Base-by-base conservation (phyloP, 2,797 vertebrate genomes). In the Falco novaeseelandiae region DNA sequence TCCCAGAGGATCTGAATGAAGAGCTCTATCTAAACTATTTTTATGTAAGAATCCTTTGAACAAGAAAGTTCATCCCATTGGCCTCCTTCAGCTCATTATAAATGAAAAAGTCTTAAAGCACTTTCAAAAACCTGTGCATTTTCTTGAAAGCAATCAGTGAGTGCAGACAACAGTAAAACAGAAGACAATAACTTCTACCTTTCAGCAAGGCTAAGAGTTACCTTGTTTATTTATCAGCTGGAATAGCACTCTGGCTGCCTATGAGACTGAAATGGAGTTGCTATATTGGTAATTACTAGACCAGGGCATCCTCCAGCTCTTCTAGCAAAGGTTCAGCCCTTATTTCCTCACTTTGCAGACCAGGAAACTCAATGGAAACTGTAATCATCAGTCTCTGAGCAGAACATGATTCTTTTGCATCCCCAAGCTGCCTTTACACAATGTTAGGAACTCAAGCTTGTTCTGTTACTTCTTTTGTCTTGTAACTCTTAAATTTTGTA, bases 1-100 rank as follows among this genome's bases (percentile, higher is more conserved):
- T 92, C 92, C n/a, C 82, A 93, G 88, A 77, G 94, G 61, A 88
- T 59, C 73, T 89, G 74, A 97, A 91, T 54, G 29, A 97, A 94
- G 82, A 97, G 32, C 59, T 83, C 48, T 88, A 20, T 69, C 79
- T 89, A 87, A 97, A 95, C 61, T 72, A 81, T 95, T 96, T 95
- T 95, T 67, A 84, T 94, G 83, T 66, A 93, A 95, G 81, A 94
- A 80, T 81, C 34, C 23, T 96, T 96, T 94, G 62, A 92, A 71
- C 18, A 62, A 87, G 65, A 73, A 80, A 57, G 51, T 94, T 97
- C 95, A 94, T 96, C 36, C 85, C 14, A 70, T 40, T 95, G 81
- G 92, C 46, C 54, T 97, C 65, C 77, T 87, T 94, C 72, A 95
- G 63, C 26, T 96, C 86, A 90, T 54, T 87, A 93, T 82, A 82